Base-by-base conservation (phyloP, 2,888 invertebrate genomes). In the Latheticus oryzae region DNA sequence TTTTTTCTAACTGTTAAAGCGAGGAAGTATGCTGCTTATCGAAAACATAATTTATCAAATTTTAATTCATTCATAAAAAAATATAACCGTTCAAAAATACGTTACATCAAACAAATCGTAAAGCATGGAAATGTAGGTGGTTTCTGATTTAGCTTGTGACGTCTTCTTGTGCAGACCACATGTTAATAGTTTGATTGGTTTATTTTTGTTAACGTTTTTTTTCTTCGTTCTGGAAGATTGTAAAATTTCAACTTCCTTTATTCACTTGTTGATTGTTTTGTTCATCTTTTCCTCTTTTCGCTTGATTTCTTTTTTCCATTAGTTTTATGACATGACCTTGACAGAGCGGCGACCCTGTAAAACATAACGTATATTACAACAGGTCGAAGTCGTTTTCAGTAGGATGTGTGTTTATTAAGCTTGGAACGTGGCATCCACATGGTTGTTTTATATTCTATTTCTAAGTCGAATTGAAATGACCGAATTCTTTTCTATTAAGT, bases 401-500 rank as follows among this genome's bases (percentile, higher is more conserved):
- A 13, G 32, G 13, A 32, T 13, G 32, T 11, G n/a, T 26, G n/a
- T 3, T 13, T 9, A 5, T 3, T 3, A 3, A 11, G 9, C 42
- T 24, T 38, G 23, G 38, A 23, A 38, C 12, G 38, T 38, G 24
- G 9, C 9, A 23, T 23, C 23, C 21, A 23, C 38, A 38, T 11
- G 38, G 17, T 12, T 38, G n/a, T 12, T 24, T 37, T 37, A 7
- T 16, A 5, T 8, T 7, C 7, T 15, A 5, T n/a, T n/a, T 3
- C n/a, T 5, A 4, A 12, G 15, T 15, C 15, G 16, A 43, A 43
- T 43, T 43, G 24, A 28, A 17, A 17, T 9, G 42, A 28, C 40
- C 42, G 42, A 43, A 43, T 43, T 43, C 42, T 43, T 43, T 43
- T 43, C 42, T 28, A 43, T 43, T 17, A 43, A 43, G 42, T 43